Percentiles rank a stretch among this genome's conserved stretches.
These are phyloP conservation scores for Octopus bimaculoides DNA, from an alignment of 1,140 invertebrate genomes.

Conservation along the genomic window DNA sequence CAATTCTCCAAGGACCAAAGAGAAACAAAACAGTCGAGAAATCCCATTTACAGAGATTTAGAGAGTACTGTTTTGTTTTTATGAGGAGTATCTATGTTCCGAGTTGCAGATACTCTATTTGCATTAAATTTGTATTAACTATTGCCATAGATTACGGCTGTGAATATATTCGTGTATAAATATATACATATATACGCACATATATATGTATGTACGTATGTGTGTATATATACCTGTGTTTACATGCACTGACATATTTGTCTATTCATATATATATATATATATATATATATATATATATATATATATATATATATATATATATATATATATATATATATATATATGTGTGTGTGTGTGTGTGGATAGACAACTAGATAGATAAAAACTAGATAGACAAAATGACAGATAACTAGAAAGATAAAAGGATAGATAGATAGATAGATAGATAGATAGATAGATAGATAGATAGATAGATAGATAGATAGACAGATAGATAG, in stretches of 20 bases:
- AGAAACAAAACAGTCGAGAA: no score
- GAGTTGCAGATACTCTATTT: no score
- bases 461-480: neutral
- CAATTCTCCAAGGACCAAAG: no score
- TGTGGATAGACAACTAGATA: no score
- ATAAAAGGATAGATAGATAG: no score
- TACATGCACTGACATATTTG: neutral
- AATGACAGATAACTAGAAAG: no score
- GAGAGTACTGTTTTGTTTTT: no score
- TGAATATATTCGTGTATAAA: neutral
- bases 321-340: neutral
- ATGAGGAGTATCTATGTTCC: no score
- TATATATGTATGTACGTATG: neutral
- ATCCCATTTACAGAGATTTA: no score
- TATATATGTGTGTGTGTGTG: neutral
- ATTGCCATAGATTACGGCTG: no score
- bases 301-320: constrained; percentile 4
- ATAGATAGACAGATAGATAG: neutral
- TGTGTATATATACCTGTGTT: neutral
- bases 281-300: constrained; percentile 4
- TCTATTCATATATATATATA: neutral
- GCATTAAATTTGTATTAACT: no score
- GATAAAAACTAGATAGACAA: no score
- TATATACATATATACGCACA: neutral
- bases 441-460: neutral